Percentiles rank a stretch among this genome's conserved stretches.
phyloP scores from a whole-genome alignment of 2,888 invertebrate species.

The Torymus auratus region DNA sequence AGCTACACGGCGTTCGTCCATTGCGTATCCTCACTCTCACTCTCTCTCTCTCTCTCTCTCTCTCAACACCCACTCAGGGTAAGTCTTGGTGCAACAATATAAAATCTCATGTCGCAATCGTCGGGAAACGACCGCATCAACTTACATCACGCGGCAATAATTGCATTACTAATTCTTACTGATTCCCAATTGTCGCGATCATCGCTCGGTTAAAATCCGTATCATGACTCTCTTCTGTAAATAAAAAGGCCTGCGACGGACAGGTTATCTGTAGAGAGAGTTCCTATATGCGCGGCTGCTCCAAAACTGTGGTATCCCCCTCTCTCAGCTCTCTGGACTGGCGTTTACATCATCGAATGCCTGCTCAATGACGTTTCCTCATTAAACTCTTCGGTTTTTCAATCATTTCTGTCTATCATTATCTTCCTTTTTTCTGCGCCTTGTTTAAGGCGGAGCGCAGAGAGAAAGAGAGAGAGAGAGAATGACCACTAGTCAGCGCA shows the following conservation, averaged over 20 bases:
- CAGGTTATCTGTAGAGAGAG: constrained; percentile 49
- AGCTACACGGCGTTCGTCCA: constrained; percentile 93
- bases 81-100: constrained; percentile 36
- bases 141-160: constrained; percentile 43
- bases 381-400: constrained; percentile 49
- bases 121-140: constrained; percentile 38
- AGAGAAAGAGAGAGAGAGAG: too few relatives aligned
- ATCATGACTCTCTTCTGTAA: constrained; percentile 41
- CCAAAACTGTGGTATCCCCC: neutral
- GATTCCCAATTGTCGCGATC: neutral
- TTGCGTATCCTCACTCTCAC: constrained; percentile 68
- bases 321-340: constrained; percentile 9
- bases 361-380: constrained; percentile 57
- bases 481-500: constrained; percentile 7
- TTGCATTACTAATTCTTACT: constrained; percentile 23
- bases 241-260: constrained; percentile 27
- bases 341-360: constrained; percentile 57
- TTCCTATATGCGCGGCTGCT: neutral
- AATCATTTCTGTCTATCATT: constrained; percentile 57
- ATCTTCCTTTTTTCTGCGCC: constrained; percentile 52
- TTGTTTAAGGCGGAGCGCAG: constrained; percentile 53
- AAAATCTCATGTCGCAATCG: constrained; percentile 58
- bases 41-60: constrained; percentile 4
- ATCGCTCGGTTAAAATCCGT: constrained; percentile 35
- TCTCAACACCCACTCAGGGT: constrained; percentile 55